phyloP scores from a whole-genome alignment of 2,888 invertebrate species.

The Andrena bicolor region DNA sequence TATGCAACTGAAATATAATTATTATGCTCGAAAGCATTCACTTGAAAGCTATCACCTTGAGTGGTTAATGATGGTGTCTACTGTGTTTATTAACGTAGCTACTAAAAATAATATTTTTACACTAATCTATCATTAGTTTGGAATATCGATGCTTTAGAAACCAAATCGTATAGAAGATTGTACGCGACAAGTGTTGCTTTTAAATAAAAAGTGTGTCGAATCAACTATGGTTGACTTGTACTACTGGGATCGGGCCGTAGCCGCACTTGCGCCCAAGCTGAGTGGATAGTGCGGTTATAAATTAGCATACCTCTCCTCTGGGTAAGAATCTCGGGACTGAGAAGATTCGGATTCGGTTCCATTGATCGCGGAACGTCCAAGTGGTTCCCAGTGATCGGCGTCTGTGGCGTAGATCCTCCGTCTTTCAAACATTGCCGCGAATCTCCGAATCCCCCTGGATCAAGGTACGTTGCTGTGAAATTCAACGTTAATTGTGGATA shows the following conservation, averaged over 20 bases:
- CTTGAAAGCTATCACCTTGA: too few species aligned
- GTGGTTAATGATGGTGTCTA: too few species aligned
- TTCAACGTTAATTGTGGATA: conserved; percentile 67
- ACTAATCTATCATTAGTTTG: too few species aligned
- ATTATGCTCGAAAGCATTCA: too few species aligned
- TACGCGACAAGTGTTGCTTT: too few species aligned
- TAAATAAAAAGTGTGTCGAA: neutral
- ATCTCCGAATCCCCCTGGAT: conserved; percentile 86
- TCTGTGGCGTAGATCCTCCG: conserved; percentile 86
- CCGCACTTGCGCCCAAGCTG: too few species aligned
- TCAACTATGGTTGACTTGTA: neutral
- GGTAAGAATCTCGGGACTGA: conserved; percentile 92
- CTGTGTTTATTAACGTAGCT: too few species aligned
- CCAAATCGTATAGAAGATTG: too few species aligned
- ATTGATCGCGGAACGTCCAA: conserved; percentile 91
- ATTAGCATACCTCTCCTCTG: conserved; percentile 87
- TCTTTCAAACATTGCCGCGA: conserved; percentile 89
- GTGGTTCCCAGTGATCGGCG: conserved; percentile 89
- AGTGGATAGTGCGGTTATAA: neutral
- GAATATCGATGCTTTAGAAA: neutral
- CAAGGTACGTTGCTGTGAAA: conserved; percentile 86
- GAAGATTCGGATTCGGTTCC: conserved; percentile 91
- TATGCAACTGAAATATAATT: too few species aligned
- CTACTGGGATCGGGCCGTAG: neutral
- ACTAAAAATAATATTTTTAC: too few species aligned